phyloP scores from a whole-genome alignment of 2,797 vertebrate genomes.

The Phataginus tricuspis region DNA sequence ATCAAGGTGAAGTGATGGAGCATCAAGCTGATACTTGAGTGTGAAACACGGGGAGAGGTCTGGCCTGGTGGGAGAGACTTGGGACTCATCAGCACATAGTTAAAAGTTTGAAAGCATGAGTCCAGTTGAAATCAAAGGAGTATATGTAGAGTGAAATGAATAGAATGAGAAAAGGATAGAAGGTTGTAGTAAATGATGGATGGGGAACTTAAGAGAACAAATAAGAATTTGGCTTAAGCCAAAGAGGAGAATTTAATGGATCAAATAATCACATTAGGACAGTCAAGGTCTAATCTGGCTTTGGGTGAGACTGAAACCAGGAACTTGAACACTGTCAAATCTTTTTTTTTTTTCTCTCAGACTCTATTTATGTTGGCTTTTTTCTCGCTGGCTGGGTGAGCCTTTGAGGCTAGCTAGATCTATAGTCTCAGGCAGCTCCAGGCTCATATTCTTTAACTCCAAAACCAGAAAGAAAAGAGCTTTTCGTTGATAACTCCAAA shows the following conservation, averaged over 20 bases:
- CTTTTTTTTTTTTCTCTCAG: neutral
- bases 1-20: neutral
- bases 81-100: neutral
- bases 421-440: neutral
- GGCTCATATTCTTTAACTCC: neutral
- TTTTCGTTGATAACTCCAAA: neutral
- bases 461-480: neutral
- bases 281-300: neutral
- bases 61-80: neutral
- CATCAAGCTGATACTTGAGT: neutral
- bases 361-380: neutral
- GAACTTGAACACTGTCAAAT: neutral
- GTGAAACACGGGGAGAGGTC: neutral
- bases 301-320: neutral
- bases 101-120: neutral
- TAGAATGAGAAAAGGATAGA: neutral
- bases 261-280: neutral
- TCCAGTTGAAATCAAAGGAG: neutral
- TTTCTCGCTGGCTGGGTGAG: neutral
- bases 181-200: neutral
- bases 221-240: neutral
- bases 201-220: neutral
- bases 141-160: neutral
- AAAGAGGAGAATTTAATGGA: neutral
- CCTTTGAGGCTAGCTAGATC: neutral